phyloP scores from a whole-genome alignment of 1,140 invertebrate genomes.

The Bradysia coprophila region DNA sequence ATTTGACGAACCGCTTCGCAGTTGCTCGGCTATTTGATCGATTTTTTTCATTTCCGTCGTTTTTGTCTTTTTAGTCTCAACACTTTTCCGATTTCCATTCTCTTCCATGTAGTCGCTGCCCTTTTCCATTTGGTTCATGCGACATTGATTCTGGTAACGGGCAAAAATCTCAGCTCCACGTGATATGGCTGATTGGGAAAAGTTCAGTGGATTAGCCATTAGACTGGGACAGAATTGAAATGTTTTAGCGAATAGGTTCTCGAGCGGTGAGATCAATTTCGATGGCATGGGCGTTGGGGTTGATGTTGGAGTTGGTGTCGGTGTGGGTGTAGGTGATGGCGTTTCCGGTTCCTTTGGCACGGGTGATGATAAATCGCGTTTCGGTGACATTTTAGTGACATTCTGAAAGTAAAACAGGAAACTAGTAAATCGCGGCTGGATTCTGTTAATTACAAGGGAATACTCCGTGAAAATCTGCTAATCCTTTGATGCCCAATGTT shows the following conservation, averaged over 20 bases:
- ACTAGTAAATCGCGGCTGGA: too few species aligned
- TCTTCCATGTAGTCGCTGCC: not conserved
- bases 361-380: too few species aligned
- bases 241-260: conserved; percentile 20
- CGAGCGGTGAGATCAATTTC: conserved; percentile 16
- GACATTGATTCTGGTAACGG: conserved; percentile 21
- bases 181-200: conserved; percentile 20
- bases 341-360: too few species aligned
- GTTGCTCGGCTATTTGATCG: conserved; percentile 17
- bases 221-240: conserved; percentile 18
- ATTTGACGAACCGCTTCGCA: conserved; percentile 2
- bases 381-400: not conserved
- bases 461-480: conserved; percentile 62
- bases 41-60: conserved; percentile 14
- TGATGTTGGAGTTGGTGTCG: not conserved
- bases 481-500: conserved; percentile 65
- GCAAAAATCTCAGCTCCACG: conserved; percentile 19
- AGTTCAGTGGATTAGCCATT: conserved; percentile 17
- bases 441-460: too few species aligned
- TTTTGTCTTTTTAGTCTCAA: conserved; percentile 8
- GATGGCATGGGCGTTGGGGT: conserved; percentile 2
- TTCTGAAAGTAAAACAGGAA: not conserved
- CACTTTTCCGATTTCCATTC: not conserved
- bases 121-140: conserved; percentile 5
- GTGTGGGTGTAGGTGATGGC: not conserved